Evolutionary conservation across 2,888 invertebrate genomes (phyloP), one percentile per base, ranked within the genome.

Genomic region (Subacronicta megacephala): DNA sequence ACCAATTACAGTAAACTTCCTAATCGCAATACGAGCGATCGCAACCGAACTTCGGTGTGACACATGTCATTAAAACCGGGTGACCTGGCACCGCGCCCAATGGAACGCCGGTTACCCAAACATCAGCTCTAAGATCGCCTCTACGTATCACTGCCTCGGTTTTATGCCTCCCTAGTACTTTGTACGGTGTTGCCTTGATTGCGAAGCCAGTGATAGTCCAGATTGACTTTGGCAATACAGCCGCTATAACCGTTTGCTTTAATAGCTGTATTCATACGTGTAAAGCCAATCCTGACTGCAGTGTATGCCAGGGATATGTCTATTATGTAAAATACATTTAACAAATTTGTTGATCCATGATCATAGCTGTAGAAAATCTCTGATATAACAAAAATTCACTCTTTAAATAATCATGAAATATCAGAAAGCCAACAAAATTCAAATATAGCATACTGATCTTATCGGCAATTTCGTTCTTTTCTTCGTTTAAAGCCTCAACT

Each of bases 61-160:
- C 41, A 45, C 38, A 52, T 31, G n/a, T 31, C 31, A n/a, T 15
- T 20, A 38, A 15, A 33, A 29, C 44, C 53, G 38, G 7, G 41
- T 65, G 66, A 49, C 43, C 72, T 86, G 86, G 86, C 86, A 84
- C 43, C 15, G 63, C 57, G 84, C 86, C 86, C 84, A 85, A 81
- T 80, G 77, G 81, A 67, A 70, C 80, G 70, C 72, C 71, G 57
- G 68, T 69, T 71, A 63, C 77, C 74, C 73, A 74, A 81, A 79
- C 78, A 81, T 78, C 78, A 68, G 78, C 75, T 75, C 80, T 67
- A 75, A 77, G 75, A 77, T 73, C 71, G 75, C 67, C 65, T 53
- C 68, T 58, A 54, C 77, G 76, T 75, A 74, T 77, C 68, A 73
- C 76, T 72, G 37, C 72, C 62, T 66, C 67, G 63, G 62, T 66